Conservation (phyloP, 1,140 invertebrate genomes). For the Bathynomus jamesi region DNA sequence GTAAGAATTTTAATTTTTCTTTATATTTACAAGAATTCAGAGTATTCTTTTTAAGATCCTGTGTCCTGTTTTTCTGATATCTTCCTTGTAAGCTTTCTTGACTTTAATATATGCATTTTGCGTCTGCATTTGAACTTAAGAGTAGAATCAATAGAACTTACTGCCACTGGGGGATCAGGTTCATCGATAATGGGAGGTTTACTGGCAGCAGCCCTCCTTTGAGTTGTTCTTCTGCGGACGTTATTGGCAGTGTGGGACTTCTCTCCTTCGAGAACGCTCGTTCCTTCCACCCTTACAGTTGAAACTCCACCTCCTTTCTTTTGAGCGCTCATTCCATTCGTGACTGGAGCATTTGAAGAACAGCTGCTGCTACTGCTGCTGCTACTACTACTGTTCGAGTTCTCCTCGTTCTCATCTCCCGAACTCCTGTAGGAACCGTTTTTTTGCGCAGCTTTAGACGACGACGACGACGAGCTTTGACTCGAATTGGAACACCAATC, state of each 20-base stretch:
- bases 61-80: too few relatives aligned
- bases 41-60: too few relatives aligned
- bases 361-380: not conserved
- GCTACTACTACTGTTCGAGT: slow-evolving; percentile 11
- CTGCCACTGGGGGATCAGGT: slow-evolving; percentile 30
- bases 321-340: not conserved
- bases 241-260: not conserved
- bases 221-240: slow-evolving; percentile 17
- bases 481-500: slow-evolving; percentile 48
- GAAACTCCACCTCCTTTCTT: not conserved
- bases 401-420: slow-evolving; percentile 31
- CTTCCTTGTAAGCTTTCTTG: too few relatives aligned
- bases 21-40: too few relatives aligned
- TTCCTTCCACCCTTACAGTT: not conserved
- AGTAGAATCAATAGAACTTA: too few relatives aligned
- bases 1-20: too few relatives aligned
- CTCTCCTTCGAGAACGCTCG: not conserved
- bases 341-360: not conserved
- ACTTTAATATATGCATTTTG: too few relatives aligned
- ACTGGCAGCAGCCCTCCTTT: slow-evolving; percentile 31
- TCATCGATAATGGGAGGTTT: slow-evolving; percentile 36
- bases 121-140: too few relatives aligned
- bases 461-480: slow-evolving; percentile 14
- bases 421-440: slow-evolving; percentile 22
- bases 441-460: slow-evolving; percentile 22